A percentile compares a stretch with the other conserved stretches of the same genome.
Evolutionary conservation across 1,140 invertebrate species (phyloP).

Genomic region (Drosophila triauraria): DNA sequence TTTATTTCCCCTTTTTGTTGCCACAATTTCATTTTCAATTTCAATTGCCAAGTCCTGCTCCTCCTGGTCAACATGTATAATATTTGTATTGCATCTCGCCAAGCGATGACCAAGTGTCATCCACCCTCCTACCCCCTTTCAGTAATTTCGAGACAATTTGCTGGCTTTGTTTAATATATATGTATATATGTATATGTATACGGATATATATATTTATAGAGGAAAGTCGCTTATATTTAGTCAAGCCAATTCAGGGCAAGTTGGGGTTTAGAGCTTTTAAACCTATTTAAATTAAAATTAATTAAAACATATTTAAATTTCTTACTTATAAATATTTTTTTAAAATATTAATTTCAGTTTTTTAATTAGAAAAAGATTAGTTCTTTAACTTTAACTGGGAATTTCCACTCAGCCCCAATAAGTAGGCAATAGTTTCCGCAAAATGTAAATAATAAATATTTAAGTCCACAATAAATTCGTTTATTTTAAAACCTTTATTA

Average conservation of each 20-base stretch:
- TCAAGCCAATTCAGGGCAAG: conserved; percentile 16
- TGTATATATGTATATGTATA: neutral
- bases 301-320: neutral
- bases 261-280: neutral
- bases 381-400: neutral
- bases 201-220: neutral
- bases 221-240: conserved; percentile 24
- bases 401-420: neutral
- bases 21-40: conserved; percentile 78
- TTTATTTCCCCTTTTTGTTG: conserved; percentile 29
- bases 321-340: too few species aligned
- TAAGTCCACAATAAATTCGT: neutral
- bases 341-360: neutral
- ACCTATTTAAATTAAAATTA: neutral
- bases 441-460: neutral
- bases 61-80: conserved; percentile 48
- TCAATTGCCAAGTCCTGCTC: conserved; percentile 60
- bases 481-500: too few species aligned
- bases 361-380: neutral
- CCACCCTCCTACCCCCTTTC: neutral
- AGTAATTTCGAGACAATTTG: conserved; percentile 34
- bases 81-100: conserved; percentile 53
- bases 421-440: neutral
- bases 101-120: conserved; percentile 35
- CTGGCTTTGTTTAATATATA: conserved; percentile 42